These are phyloP conservation scores for Buteo buteo DNA, from an alignment of 2,113 vertebrate species.

Conservation along the genomic window DNA sequence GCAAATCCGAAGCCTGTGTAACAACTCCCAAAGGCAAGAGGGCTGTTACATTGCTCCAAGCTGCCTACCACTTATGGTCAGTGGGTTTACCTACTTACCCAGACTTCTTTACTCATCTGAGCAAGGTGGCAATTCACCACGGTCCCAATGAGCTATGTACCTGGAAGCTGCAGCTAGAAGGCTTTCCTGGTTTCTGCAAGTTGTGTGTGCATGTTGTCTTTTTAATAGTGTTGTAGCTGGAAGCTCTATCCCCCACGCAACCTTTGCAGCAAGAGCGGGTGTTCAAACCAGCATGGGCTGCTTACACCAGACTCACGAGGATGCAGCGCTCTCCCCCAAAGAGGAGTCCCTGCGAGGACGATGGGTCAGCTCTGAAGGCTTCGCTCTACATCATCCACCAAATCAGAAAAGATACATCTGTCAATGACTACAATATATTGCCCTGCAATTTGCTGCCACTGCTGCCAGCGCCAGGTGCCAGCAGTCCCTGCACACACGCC, in stretches of 20 bases:
- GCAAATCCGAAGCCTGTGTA: neutral
- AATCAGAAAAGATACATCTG: neutral
- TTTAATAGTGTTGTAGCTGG: neutral
- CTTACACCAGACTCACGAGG: neutral
- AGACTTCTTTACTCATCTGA: neutral
- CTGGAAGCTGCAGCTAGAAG: neutral
- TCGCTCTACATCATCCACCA: neutral
- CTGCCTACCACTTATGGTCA: accelerated
- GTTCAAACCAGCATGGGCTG: neutral
- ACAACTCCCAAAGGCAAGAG: neutral
- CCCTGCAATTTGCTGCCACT: neutral
- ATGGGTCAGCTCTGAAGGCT: neutral
- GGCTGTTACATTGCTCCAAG: neutral
- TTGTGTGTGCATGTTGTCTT: neutral
- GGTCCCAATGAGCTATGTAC: neutral
- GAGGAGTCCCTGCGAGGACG: accelerated
- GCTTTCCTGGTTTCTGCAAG: neutral
- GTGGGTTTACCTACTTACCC: neutral
- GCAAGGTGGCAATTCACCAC: neutral
- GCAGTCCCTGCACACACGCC: neutral
- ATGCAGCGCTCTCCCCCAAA: neutral
- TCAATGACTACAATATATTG: neutral
- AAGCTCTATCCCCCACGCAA: no score
- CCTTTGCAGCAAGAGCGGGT: neutral
- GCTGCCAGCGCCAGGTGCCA: neutral